Evolutionary conservation across 1,140 invertebrate genomes (phyloP), one percentile per base, ranked within the genome.

Genomic region (Drosophila watanabei): DNA sequence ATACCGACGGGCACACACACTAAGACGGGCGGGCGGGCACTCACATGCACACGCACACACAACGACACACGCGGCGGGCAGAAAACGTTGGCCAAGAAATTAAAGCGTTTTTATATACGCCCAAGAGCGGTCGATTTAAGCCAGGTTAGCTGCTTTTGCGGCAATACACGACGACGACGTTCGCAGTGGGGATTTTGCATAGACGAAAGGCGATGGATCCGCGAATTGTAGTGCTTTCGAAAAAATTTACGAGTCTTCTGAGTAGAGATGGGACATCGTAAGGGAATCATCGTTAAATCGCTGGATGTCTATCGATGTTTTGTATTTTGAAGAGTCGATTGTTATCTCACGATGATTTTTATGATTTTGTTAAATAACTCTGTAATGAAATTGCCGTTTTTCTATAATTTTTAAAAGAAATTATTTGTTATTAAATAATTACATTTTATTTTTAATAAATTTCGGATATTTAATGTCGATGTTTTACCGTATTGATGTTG

Each of bases 21-120:
- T 51, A 62, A 76, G 60, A 76, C 62, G 61, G 65, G 59, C 75
- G 66, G 64, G 73, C 64, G 72, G 61, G 70, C 72, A 51, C 61
- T 80, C 59, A 61, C 65, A 43, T 18, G 46, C 48, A 64, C 52
- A 85, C 72, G 62, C 62, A 46, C 46, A 70, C 61, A 69, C 65
- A 46, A 71, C 60, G n/a, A 68, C 41, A 79, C 80, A 75, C 75
- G 41, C 79, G 65, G 68, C 70, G 68, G 33, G 37, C 41, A 49
- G 32, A 35, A 39, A 52, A 51, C 48, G 20, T 33, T 43, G 56
- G 45, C 45, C 35, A 28, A 24, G 30, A 72, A 60, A 30, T 28
- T 16, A 2, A 6, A 54, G 37, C 48, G 48, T 46, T 71, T 68
- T 52, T 20, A n/a, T 18, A 13, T 37, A 33, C n/a, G 30, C 37